These are phyloP conservation scores for Harpalus rufipes DNA, from an alignment of 2,888 invertebrate species.

Conservation along the genomic window DNA sequence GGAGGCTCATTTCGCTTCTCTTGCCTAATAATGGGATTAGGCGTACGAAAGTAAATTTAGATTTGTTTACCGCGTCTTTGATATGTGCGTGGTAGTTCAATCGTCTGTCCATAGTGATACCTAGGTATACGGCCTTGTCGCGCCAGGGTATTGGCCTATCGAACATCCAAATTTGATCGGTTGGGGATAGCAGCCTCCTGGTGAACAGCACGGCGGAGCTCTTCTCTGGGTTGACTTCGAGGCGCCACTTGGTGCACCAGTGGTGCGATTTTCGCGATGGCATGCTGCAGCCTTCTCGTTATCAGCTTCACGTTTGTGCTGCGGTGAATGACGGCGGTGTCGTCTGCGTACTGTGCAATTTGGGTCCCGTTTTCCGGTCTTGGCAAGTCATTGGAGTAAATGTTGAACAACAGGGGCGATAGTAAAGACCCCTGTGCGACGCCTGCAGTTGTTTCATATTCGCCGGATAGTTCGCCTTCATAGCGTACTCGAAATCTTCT, in stretches of 20 bases:
- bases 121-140: neutral
- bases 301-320: neutral
- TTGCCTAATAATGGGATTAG: slow-evolving; percentile 21
- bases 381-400: slow-evolving; percentile 70
- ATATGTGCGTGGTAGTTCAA: neutral
- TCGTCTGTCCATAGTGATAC: neutral
- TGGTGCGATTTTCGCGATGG: neutral
- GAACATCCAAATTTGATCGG: neutral
- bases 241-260: slow-evolving; percentile 1
- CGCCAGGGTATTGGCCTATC: slow-evolving; percentile 5
- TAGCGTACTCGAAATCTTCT: slow-evolving; percentile 69
- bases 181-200: neutral
- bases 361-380: slow-evolving; percentile 53
- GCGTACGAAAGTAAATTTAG: neutral
- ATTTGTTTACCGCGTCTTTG: neutral
- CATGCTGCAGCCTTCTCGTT: neutral
- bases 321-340: slow-evolving; percentile 63
- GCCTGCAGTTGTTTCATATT: slow-evolving; percentile 69
- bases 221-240: neutral
- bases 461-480: slow-evolving; percentile 62
- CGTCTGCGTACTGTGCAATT: slow-evolving; percentile 66
- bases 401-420: slow-evolving; percentile 68
- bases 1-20: neutral
- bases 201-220: slow-evolving; percentile 18
- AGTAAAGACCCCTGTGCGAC: slow-evolving; percentile 71